Evolutionary conservation across 2,888 invertebrate species (phyloP).

Genomic region (Drosophila putrida): DNA sequence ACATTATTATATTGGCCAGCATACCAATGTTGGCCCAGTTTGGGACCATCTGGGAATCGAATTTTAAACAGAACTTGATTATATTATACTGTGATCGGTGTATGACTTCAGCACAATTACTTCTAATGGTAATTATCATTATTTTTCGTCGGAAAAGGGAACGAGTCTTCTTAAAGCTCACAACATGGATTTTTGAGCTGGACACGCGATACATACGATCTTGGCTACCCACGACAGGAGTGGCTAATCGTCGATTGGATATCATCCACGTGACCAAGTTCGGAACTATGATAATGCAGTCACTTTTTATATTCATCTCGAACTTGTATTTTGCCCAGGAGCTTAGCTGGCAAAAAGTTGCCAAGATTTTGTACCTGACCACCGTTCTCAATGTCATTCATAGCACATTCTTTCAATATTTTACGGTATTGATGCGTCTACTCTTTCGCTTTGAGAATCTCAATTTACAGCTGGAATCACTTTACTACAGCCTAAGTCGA

Average conservation of each 20-base stretch:
- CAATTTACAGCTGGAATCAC: conserved; percentile 24
- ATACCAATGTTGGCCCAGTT: conserved; percentile 11
- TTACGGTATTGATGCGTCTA: conserved; percentile 22
- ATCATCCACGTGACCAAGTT: conserved; percentile 11
- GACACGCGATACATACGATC: conserved; percentile 9
- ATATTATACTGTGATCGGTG: conserved; percentile 1
- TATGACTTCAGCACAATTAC: neutral
- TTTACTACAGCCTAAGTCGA: conserved; percentile 15
- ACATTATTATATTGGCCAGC: conserved; percentile 14
- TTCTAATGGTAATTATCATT: conserved; percentile 12
- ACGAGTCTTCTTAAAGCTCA: conserved; percentile 6
- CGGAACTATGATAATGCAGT: conserved; percentile 5
- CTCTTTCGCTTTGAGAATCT: conserved; percentile 24
- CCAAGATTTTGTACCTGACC: conserved; percentile 3
- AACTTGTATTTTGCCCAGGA: conserved; percentile 9
- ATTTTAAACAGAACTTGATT: conserved; percentile 11
- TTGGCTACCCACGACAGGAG: neutral
- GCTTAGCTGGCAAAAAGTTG: neutral
- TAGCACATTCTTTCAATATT: conserved; percentile 29
- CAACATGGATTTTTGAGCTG: conserved; percentile 13
- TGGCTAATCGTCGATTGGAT: conserved; percentile 4
- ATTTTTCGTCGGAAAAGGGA: conserved; percentile 16
- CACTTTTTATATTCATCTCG: conserved; percentile 8
- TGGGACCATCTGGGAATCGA: neutral
- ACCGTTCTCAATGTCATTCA: conserved; percentile 23